phyloP scores from a whole-genome alignment of 2,113 vertebrate genomes.

The Otus sunia region DNA sequence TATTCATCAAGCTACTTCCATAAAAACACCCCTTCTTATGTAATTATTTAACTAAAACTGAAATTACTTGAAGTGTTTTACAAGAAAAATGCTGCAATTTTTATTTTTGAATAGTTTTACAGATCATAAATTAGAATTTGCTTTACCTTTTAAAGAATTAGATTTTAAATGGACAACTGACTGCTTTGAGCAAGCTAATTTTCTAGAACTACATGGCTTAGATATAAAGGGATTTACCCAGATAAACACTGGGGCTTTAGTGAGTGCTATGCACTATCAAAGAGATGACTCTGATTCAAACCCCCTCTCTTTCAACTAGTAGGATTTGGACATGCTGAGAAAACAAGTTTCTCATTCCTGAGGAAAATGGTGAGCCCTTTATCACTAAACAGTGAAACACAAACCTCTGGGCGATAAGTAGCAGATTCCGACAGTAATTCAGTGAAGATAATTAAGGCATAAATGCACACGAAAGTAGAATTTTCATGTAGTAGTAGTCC shows the following conservation, averaged over 20 bases:
- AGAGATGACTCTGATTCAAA: background rate
- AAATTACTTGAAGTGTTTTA: slow-evolving; percentile 11
- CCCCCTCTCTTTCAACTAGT: background rate
- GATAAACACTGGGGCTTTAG: background rate
- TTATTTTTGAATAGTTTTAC: background rate
- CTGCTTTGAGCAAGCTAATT: background rate
- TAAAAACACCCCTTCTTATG: background rate
- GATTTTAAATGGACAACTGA: background rate
- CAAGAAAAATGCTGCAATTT: background rate
- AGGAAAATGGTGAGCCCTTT: slow-evolving; percentile 37
- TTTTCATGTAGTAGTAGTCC: background rate
- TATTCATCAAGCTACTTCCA: slow-evolving; percentile 48
- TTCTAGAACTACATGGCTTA: slow-evolving; percentile 57
- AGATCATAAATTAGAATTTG: background rate
- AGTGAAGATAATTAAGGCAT: slow-evolving; percentile 37
- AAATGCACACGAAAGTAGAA: background rate
- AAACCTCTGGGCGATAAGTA: slow-evolving; percentile 4
- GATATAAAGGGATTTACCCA: slow-evolving; percentile 2
- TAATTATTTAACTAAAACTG: background rate
- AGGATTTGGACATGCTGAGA: slow-evolving; percentile 20
- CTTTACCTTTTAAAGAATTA: background rate
- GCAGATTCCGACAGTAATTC: background rate
- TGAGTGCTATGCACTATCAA: background rate
- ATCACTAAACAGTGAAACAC: background rate
- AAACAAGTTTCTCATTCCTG: slow-evolving; percentile 45